Percentiles rank a stretch among this genome's conserved stretches.
Evolutionary conservation across 2,113 vertebrate species (phyloP).

Genomic region (Laticauda colubrina): DNA sequence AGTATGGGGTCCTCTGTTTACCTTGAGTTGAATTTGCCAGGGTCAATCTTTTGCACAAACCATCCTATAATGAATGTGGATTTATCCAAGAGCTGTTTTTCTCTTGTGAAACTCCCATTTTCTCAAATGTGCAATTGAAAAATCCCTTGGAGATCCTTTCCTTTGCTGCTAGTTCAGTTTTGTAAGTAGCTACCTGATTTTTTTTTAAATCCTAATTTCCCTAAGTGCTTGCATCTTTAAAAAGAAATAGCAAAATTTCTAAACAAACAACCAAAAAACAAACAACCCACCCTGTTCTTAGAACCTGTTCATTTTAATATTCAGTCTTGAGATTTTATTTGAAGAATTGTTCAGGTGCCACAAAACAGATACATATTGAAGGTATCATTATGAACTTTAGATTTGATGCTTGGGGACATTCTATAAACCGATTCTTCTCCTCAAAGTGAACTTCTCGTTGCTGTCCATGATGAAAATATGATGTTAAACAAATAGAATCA

Average conservation of each 20-base stretch:
- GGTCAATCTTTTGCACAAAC: background rate
- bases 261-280: background rate
- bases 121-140: background rate
- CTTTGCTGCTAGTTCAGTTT: conserved; percentile 64
- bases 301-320: conserved; percentile 41
- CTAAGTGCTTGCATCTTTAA: conserved; percentile 62
- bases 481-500: conserved; percentile 41
- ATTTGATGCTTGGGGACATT: conserved; percentile 67
- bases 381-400: conserved; percentile 49
- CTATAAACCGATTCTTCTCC: conserved; percentile 48
- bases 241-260: conserved; percentile 49
- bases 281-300: background rate
- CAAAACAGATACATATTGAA: conserved; percentile 60
- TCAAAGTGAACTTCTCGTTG: background rate
- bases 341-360: conserved; percentile 61
- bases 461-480: background rate
- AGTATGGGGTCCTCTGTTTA: conserved; percentile 42
- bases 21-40: conserved; percentile 56
- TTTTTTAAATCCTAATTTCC: conserved; percentile 49
- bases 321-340: conserved; percentile 58
- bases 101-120: conserved; percentile 8
- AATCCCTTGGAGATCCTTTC: background rate
- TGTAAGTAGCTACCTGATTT: conserved; percentile 60
- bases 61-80: background rate
- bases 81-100: background rate